phyloP scores from a whole-genome alignment of 2,888 invertebrate species.

The Trissoscelio sp. region DNA sequence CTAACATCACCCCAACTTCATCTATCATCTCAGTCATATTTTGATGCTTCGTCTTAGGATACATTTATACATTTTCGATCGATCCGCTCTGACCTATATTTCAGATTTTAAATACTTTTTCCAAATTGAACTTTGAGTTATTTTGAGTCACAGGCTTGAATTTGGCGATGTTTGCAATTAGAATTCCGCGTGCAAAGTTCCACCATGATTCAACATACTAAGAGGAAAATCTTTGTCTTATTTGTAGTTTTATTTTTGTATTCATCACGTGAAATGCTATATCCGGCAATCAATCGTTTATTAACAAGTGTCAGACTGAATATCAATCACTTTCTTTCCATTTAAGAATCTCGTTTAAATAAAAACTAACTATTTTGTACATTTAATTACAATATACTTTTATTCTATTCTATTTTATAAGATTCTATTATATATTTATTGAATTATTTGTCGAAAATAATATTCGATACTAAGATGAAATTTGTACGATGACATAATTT shows the following conservation, averaged over 20 bases:
- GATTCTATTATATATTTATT: too few relatives aligned
- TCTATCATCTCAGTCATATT: constrained; percentile 2
- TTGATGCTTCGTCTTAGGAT: background rate
- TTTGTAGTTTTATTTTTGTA: constrained; percentile 15
- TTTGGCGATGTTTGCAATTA: too few relatives aligned
- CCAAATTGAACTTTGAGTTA: too few relatives aligned
- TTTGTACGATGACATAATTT: too few relatives aligned
- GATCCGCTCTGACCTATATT: background rate
- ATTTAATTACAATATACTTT: too few relatives aligned
- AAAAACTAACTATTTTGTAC: too few relatives aligned
- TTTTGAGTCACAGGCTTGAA: too few relatives aligned
- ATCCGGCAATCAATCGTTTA: constrained; percentile 9
- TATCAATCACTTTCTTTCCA: constrained; percentile 19
- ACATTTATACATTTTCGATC: background rate
- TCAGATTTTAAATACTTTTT: background rate
- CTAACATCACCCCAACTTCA: constrained; percentile 50
- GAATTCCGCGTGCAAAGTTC: background rate
- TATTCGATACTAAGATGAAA: too few relatives aligned
- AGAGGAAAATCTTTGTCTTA: too few relatives aligned
- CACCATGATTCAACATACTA: background rate
- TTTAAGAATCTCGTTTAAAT: too few relatives aligned
- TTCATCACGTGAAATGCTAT: background rate
- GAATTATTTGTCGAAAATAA: too few relatives aligned
- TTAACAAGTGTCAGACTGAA: background rate
- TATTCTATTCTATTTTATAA: too few relatives aligned